Base-by-base conservation (phyloP, 2,797 vertebrate genomes). In the Numenius phaeopus region DNA sequence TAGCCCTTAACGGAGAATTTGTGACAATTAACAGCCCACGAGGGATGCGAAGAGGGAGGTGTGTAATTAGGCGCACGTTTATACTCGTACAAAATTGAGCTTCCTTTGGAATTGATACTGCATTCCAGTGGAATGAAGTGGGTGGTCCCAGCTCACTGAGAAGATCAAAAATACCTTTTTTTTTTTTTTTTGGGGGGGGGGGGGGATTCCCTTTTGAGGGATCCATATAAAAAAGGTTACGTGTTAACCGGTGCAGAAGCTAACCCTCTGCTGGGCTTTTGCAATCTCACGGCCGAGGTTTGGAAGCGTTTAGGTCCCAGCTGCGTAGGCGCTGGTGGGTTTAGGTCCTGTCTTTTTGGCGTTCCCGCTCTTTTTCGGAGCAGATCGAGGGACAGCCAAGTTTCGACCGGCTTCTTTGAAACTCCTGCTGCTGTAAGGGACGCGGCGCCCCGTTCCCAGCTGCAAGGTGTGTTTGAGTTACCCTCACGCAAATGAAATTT, bases 401-500 rank as follows among this genome's bases (percentile, higher is more conserved):
- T 64, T 87, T 40, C 62, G 49, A 10, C 39, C 44, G 0, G 1
- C 23, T 66, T 30, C 47, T 62, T 73, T n/a, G 34, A 66, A 70
- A 62, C 39, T 46, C 52, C n/a, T 76, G 40, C 32, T n/a, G 1
- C 50, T 49, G 0, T 17, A 46, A 59, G 1, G 12, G 42, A 34
- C 21, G 26, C 2, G 2, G 26, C 40, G 42, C 30, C 66, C 32
- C 9, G 3, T 72, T 72, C 29, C 32, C 81, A 79, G 50, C 27
- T 78, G 62, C 34, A 17, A 49, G 49, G 52, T 40, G 65, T 12
- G 20, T 49, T 85, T 72, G 49, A 57, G 26, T 70, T 90, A 86
- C n/a, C 0, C 0, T 40, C 32, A 22, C 0, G 0, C 39, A 47
- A 83, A 73, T 47, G 39, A 76, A 52, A 58, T 83, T 50, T 76